A percentile compares a stretch with the other conserved stretches of the same genome.
Evolutionary conservation across 2,888 invertebrate species (phyloP).

Genomic region (Andrena fulva): DNA sequence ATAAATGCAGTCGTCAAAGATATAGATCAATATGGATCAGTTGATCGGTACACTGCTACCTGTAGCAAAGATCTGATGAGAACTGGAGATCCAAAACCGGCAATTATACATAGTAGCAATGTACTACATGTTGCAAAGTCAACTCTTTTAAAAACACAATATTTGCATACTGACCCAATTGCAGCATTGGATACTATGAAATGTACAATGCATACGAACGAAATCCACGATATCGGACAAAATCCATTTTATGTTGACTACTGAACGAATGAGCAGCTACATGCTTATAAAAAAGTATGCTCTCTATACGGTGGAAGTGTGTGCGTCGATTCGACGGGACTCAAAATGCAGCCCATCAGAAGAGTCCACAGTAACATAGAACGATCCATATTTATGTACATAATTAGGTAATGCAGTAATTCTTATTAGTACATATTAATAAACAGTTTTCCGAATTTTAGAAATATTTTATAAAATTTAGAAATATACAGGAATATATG

Average conservation of each 20-base stretch:
- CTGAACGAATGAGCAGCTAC: neutral
- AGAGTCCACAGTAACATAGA: neutral
- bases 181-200: neutral
- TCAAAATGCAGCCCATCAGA: neutral
- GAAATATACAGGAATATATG: neutral
- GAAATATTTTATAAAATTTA: neutral
- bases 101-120: neutral
- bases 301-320: neutral
- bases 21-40: neutral
- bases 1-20: neutral
- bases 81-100: neutral
- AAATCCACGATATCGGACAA: neutral
- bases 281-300: neutral
- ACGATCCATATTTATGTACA: neutral
- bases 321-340: neutral
- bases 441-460: neutral
- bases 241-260: neutral
- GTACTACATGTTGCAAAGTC: neutral
- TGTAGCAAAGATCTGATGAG: neutral
- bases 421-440: neutral
- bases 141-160: neutral
- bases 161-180: neutral
- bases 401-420: neutral
- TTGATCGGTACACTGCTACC: neutral
- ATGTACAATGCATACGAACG: neutral